Evolutionary conservation across 1,140 invertebrate genomes (phyloP), one percentile per base, ranked within the genome.

Genomic region (Heliconius himera): DNA sequence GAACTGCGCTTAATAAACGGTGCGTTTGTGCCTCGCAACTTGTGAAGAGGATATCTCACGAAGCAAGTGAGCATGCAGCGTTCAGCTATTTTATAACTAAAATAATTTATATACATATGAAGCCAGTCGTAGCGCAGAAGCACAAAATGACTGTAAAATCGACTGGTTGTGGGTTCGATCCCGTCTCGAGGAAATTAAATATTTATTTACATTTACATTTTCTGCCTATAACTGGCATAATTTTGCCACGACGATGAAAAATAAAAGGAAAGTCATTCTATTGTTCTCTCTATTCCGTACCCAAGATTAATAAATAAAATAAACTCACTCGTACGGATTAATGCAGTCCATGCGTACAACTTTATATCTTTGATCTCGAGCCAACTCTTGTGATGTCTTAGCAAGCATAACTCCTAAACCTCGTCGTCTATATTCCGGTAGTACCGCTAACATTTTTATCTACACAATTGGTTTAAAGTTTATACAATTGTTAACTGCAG

Each of bases 281-380:
- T 46, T 13, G 41, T 46, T 46, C 4, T 46, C 0, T 46, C 41
- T 16, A 13, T 46, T 46, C 3, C 41, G 41, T 46, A 46, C 1
- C 11, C 1, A 46, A 46, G 41, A 46, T 16, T 46, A 46, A 46
- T 1, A 29, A 22, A 66, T 29, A 22, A 66, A 56, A 18, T 66
- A 26, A 29, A 66, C 87, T 90, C 82, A 94, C 91, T 94, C 92
- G 54, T 88, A 89, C 11, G 82, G 82, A 74, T 93, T 94, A 20
- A 93, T 89, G 81, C 91, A 94, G 72, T 94, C 91, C 89, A 94
- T 91, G 1, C 92, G 83, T 26, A 92, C 74, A 9, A 93, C 81
- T 73, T 89, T 90, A 71, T 88, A 90, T 0, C 90, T 89, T 70
- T 89, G 88, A 72, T 89, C 86, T 5, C 83, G 77, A 0, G 91